Percentiles rank a stretch among this genome's conserved stretches.
Evolutionary conservation across 2,113 vertebrate species (phyloP).

Genomic region (Hypanus sabinus): DNA sequence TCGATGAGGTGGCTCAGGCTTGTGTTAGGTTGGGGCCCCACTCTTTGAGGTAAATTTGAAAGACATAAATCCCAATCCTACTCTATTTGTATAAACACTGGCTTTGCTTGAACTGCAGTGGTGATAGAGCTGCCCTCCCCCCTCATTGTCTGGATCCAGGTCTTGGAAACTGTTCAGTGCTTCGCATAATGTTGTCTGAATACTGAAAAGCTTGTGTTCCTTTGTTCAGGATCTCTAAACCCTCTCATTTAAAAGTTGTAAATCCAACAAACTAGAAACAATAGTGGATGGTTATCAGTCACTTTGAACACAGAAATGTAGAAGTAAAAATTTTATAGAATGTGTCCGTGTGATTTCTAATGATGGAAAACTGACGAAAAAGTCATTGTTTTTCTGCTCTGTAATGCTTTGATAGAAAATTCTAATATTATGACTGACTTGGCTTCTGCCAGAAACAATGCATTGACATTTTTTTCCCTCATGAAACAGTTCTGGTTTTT

Average conservation of each 20-base stretch:
- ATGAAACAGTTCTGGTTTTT: not conserved
- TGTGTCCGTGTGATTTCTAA: not conserved
- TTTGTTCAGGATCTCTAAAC: not conserved
- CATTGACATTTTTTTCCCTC: not conserved
- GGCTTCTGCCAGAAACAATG: not conserved
- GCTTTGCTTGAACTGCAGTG: conserved; percentile 17
- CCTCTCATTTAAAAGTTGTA: not conserved
- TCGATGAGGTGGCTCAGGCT: no score
- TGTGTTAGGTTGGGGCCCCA: not conserved
- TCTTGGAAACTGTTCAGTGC: conserved; percentile 24
- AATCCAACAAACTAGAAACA: not conserved
- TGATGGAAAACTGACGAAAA: not conserved
- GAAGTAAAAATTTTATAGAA: no score
- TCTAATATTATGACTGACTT: not conserved
- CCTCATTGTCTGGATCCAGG: not conserved
- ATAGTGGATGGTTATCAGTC: not conserved
- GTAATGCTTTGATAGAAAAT: not conserved
- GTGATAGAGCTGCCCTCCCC: not conserved
- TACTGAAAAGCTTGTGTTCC: not conserved
- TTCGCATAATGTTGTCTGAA: not conserved
- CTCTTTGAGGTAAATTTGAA: conserved; percentile 1
- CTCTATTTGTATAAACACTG: not conserved
- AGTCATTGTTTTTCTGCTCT: not conserved
- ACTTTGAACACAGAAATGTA: not conserved
- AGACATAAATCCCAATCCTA: conserved; percentile 18